Percentiles rank a stretch among this genome's conserved stretches.
Evolutionary conservation across 1,140 invertebrate species (phyloP).

Genomic region (Drosophila lacteicornis): DNA sequence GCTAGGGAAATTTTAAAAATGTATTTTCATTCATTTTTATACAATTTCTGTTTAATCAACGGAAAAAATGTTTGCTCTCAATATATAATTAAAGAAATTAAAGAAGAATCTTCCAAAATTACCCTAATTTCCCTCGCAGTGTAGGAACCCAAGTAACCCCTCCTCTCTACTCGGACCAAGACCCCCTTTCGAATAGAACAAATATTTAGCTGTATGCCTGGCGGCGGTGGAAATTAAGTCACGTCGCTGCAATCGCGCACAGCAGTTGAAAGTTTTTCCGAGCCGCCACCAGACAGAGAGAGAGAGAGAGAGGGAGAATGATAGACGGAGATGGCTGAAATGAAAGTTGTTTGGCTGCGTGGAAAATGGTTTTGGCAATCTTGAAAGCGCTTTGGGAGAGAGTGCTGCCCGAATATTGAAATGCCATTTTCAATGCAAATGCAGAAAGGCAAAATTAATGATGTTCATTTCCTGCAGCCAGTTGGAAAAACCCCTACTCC

Average conservation of each 20-base stretch:
- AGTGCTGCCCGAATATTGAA: slow-evolving; percentile 63
- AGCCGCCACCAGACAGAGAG: slow-evolving; percentile 4
- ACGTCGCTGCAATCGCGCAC: slow-evolving; percentile 81
- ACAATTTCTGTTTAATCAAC: no score
- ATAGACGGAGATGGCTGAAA: slow-evolving; percentile 11
- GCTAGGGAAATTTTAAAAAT: no score
- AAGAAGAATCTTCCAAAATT: background rate
- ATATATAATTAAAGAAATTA: background rate
- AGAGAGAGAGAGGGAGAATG: background rate
- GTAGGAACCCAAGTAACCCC: slow-evolving; percentile 17
- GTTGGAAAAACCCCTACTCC: slow-evolving; percentile 5
- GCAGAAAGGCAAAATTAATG: slow-evolving; percentile 81
- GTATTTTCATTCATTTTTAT: no score
- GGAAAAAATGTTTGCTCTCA: background rate
- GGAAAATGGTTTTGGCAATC: slow-evolving; percentile 60
- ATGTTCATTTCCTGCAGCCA: slow-evolving; percentile 76
- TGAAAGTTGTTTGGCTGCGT: slow-evolving; percentile 27
- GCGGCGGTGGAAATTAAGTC: slow-evolving; percentile 80
- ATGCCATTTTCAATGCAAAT: slow-evolving; percentile 82
- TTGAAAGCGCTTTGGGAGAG: slow-evolving; percentile 56
- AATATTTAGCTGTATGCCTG: slow-evolving; percentile 75
- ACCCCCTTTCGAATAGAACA: slow-evolving; percentile 46
- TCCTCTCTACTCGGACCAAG: background rate
- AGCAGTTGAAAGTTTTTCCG: slow-evolving; percentile 63
- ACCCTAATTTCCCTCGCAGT: background rate